A percentile compares a stretch with the other conserved stretches of the same genome.
Conservation (phyloP, 2,888 invertebrate genomes). For the Augochlorella aurata region DNA sequence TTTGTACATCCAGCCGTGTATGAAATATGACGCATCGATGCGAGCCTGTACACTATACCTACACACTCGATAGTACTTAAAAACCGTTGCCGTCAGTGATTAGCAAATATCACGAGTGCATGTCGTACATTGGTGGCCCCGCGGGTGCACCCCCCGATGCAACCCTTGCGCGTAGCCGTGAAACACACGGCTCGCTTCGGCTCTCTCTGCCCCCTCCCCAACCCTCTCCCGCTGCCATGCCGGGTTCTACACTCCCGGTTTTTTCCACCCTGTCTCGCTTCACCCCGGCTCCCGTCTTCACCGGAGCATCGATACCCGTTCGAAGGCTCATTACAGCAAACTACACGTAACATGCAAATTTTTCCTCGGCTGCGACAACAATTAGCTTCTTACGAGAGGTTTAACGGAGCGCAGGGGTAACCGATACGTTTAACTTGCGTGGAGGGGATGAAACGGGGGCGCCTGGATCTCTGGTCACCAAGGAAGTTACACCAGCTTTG, state of each 20-base stretch:
- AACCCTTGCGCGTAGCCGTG: slow-evolving; percentile 52
- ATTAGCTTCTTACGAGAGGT: slow-evolving; percentile 11
- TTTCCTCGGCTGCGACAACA: not conserved
- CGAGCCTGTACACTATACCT: slow-evolving; percentile 63
- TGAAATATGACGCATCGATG: slow-evolving; percentile 66
- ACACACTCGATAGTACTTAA: slow-evolving; percentile 70
- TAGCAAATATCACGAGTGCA: slow-evolving; percentile 74
- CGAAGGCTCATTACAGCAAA: slow-evolving; percentile 61
- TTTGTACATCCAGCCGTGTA: slow-evolving; percentile 59
- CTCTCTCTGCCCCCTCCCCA: slow-evolving; percentile 2
- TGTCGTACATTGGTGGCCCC: slow-evolving; percentile 48
- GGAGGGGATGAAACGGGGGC: not conserved
- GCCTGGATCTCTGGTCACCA: not conserved
- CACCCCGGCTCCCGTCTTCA: slow-evolving; percentile 18
- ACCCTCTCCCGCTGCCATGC: not conserved
- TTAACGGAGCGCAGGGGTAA: slow-evolving; percentile 7
- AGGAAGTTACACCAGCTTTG: not conserved
- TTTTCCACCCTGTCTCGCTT: slow-evolving; percentile 7
- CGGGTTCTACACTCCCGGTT: not conserved
- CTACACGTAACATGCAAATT: slow-evolving; percentile 43
- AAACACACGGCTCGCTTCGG: slow-evolving; percentile 43
- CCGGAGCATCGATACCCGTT: slow-evolving; percentile 47
- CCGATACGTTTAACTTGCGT: not conserved
- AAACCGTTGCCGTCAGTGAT: slow-evolving; percentile 74
- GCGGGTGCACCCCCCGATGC: slow-evolving; percentile 32